These are phyloP conservation scores for Rhopalosiphum nymphaeae DNA, from an alignment of 2,888 invertebrate species.

Conservation along the genomic window DNA sequence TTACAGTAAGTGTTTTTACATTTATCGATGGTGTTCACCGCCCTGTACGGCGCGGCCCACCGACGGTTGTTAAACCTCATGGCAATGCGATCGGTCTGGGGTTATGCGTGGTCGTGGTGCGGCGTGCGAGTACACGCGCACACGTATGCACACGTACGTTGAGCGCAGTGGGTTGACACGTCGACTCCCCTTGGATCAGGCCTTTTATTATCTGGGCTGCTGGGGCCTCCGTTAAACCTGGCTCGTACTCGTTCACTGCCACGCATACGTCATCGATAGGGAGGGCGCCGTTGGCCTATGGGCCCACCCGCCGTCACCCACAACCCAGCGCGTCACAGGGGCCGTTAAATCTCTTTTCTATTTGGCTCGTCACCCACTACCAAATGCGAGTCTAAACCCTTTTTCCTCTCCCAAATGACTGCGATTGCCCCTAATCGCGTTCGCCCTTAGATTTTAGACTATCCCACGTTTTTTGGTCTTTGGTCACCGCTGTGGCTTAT, in stretches of 20 bases:
- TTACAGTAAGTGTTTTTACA: conserved; percentile 54
- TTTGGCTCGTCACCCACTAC: too few relatives aligned
- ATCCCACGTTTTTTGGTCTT: background rate
- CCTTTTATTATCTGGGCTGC: background rate
- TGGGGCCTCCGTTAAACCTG: too few relatives aligned
- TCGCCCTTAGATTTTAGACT: background rate
- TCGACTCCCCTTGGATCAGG: conserved; percentile 12
- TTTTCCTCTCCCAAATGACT: background rate
- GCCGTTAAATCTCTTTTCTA: too few relatives aligned
- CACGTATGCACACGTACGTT: background rate
- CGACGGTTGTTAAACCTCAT: conserved; percentile 56
- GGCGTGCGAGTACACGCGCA: background rate
- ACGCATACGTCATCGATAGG: background rate
- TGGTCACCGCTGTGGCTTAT: background rate
- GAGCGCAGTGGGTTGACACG: conserved; percentile 38
- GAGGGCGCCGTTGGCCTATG: background rate
- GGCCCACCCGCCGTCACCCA: background rate
- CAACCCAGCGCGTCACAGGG: background rate
- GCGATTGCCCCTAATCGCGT: background rate
- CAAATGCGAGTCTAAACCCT: background rate
- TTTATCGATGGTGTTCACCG: background rate
- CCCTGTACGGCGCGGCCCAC: background rate
- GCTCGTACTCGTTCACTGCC: background rate
- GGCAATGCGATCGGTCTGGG: conserved; percentile 39
- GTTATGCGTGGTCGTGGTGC: conserved; percentile 43